phyloP scores from a whole-genome alignment of 2,888 invertebrate genomes.

The Metopia argyrocephala region DNA sequence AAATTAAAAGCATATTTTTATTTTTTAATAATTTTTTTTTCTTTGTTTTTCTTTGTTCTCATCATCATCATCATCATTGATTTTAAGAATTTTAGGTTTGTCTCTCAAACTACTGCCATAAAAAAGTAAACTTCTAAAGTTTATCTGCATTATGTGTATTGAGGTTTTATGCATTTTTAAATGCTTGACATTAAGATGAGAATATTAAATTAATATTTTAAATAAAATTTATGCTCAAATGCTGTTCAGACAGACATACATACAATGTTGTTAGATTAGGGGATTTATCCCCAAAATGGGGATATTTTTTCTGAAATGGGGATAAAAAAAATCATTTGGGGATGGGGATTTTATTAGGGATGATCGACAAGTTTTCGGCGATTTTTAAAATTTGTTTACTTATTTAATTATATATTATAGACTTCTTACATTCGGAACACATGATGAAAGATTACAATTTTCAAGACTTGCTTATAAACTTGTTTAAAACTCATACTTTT shows the following conservation, averaged over 20 bases:
- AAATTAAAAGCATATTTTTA: neutral
- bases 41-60: neutral
- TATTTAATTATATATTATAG: too few species aligned
- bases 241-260: neutral
- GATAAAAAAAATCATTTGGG: too few species aligned
- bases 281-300: too few species aligned
- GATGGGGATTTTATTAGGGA: too few species aligned
- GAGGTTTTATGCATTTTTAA: slow-evolving; percentile 21
- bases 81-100: slow-evolving; percentile 27
- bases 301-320: too few species aligned
- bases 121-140: neutral
- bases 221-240: neutral
- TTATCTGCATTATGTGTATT: neutral
- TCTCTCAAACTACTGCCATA: neutral
- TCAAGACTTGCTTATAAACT: too few species aligned
- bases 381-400: too few species aligned
- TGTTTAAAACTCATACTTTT: too few species aligned
- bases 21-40: neutral
- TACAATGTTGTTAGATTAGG: too few species aligned
- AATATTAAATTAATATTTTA: slow-evolving; percentile 33
- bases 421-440: too few species aligned
- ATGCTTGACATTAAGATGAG: slow-evolving; percentile 30
- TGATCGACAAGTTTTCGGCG: too few species aligned
- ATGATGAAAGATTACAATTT: too few species aligned
- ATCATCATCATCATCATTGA: neutral